Percentiles rank a stretch among this genome's conserved stretches.
Evolutionary conservation across 2,113 vertebrate species (phyloP).

Genomic region (Accipiter virgatus): DNA sequence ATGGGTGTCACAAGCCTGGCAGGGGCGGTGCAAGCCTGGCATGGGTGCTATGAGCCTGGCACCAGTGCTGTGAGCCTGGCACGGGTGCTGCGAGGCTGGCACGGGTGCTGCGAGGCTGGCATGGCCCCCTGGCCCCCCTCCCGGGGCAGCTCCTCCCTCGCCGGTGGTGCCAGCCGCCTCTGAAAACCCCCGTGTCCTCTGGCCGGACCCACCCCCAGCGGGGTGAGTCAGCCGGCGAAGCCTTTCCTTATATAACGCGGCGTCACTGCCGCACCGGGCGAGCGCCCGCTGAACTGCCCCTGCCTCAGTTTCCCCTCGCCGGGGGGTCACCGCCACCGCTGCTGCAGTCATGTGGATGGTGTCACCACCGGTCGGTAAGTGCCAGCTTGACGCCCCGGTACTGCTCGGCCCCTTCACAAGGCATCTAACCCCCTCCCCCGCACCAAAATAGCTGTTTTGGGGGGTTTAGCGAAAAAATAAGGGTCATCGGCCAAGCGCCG

Average conservation of each 20-base stretch:
- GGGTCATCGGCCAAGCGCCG: fast-evolving
- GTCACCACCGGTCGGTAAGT: constrained; percentile 49
- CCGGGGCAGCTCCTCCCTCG: constrained; percentile 40
- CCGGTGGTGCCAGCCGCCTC: constrained; percentile 10
- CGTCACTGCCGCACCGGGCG: background rate
- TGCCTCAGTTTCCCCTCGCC: constrained; percentile 52
- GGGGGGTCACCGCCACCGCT: background rate
- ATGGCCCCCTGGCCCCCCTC: background rate
- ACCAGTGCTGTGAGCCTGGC: background rate
- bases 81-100: background rate
- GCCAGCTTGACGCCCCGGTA: background rate
- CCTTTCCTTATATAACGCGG: constrained; percentile 54
- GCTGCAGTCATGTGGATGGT: constrained; percentile 45
- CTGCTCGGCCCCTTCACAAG: background rate
- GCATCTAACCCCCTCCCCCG: too few relatives aligned
- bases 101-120: background rate
- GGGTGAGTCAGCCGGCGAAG: constrained; percentile 47
- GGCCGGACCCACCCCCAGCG: constrained; percentile 56
- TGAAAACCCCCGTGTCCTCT: constrained; percentile 50
- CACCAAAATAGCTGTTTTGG: background rate
- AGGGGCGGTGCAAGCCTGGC: background rate
- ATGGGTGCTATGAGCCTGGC: background rate
- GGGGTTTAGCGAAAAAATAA: background rate
- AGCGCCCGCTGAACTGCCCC: background rate
- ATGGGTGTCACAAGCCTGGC: background rate